These are phyloP conservation scores for Tympanuchus pallidicinctus DNA, from an alignment of 2,113 vertebrate species.

Conservation along the genomic window DNA sequence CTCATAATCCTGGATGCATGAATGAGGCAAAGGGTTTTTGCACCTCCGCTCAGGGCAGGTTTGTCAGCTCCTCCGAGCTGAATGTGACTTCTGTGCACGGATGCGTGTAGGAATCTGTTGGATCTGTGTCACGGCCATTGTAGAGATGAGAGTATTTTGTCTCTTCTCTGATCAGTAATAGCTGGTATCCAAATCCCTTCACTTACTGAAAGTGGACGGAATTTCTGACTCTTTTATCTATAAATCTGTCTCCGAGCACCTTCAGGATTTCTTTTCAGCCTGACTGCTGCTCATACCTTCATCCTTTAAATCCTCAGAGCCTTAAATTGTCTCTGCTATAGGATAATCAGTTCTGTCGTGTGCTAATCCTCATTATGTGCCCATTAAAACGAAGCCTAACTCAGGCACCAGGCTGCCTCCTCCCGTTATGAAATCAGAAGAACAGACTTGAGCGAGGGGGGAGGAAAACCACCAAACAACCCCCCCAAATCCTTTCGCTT, in stretches of 20 bases:
- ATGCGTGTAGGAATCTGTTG: accelerated
- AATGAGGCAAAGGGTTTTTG: neutral
- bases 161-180: neutral
- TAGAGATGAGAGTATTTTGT: neutral
- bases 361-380: constrained; percentile 16
- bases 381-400: constrained; percentile 23
- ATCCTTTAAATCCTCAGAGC: neutral
- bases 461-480: neutral
- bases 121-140: neutral
- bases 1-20: neutral
- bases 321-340: neutral
- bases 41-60: accelerated
- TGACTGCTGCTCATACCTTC: neutral
- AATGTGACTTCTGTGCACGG: accelerated
- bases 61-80: accelerated
- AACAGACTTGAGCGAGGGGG: neutral
- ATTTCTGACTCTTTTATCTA: neutral
- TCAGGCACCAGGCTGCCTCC: constrained; percentile 56
- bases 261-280: neutral
- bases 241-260: neutral
- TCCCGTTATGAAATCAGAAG: constrained; percentile 57
- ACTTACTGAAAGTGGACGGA: neutral
- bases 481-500: accelerated
- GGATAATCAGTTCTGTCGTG: neutral
- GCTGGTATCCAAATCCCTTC: neutral